phyloP scores from a whole-genome alignment of 1,140 invertebrate species.

The Cherax quadricarinatus region DNA sequence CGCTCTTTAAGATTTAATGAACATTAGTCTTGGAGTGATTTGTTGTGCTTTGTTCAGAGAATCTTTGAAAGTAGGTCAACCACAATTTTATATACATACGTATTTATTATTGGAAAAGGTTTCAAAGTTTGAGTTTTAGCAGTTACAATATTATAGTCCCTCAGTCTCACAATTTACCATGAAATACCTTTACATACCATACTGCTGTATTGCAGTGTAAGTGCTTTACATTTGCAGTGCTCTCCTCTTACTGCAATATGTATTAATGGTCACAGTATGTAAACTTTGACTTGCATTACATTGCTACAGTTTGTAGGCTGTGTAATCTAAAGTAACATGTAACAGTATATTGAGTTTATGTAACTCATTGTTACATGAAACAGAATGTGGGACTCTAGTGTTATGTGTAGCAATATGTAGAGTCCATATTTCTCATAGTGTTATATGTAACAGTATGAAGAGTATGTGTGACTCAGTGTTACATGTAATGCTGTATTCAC shows the following conservation, averaged over 20 bases:
- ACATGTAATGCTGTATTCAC: not conserved
- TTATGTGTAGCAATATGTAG: slow-evolving; percentile 3
- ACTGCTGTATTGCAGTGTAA: not conserved
- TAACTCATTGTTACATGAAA: not conserved
- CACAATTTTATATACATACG: not conserved
- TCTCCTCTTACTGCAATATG: not conserved
- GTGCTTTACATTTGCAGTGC: not conserved
- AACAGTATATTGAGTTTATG: not conserved
- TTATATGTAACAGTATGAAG: slow-evolving; percentile 3
- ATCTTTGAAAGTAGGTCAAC: too few relatives aligned
- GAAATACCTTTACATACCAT: not conserved
- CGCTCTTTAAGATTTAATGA: not conserved
- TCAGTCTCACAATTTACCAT: not conserved
- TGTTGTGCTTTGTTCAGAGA: slow-evolving; percentile 7
- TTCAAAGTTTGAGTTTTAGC: not conserved
- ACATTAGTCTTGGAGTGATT: slow-evolving; percentile 17
- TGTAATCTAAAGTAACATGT: not conserved
- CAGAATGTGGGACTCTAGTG: not conserved
- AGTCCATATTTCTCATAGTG: not conserved
- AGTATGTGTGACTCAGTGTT: slow-evolving; percentile 27
- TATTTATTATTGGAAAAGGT: not conserved
- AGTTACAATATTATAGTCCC: not conserved
- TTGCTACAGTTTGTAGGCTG: not conserved
- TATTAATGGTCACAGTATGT: not conserved
- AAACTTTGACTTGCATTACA: not conserved